A percentile compares a stretch with the other conserved stretches of the same genome.
These are phyloP conservation scores for Mormyrus iriodes DNA, from an alignment of 2,113 vertebrate species.

Conservation along the genomic window DNA sequence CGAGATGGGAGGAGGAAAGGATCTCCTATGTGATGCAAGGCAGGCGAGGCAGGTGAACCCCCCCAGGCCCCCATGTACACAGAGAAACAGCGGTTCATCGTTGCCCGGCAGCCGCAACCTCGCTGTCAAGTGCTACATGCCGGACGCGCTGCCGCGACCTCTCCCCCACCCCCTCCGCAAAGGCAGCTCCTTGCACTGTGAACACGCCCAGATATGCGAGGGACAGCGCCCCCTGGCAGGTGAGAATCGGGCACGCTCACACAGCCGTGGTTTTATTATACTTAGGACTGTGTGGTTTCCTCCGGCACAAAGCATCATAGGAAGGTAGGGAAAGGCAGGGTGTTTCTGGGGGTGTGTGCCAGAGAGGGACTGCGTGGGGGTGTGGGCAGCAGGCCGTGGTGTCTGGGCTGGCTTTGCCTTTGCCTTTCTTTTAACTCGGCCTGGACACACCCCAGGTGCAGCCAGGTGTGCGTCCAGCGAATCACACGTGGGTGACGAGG, in stretches of 20 bases:
- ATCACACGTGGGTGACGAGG: slow-evolving; percentile 7
- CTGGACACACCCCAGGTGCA: not conserved
- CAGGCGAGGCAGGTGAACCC: not conserved
- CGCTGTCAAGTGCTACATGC: slow-evolving; percentile 33
- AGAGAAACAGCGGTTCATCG: slow-evolving; percentile 38
- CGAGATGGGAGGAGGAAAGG: not conserved
- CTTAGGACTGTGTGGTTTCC: not conserved
- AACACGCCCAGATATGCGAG: not conserved
- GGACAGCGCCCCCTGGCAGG: not conserved
- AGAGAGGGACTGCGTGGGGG: not conserved
- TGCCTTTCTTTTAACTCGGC: not conserved
- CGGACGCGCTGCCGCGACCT: slow-evolving; percentile 5
- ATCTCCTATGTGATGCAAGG: not conserved
- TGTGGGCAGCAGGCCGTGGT: not conserved
- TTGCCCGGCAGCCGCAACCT: slow-evolving; percentile 39
- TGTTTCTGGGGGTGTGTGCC: not conserved
- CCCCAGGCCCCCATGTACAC: not conserved
- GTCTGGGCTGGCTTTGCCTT: not conserved
- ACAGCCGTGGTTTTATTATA: no score
- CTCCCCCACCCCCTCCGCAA: not conserved
- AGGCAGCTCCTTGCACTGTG: not conserved
- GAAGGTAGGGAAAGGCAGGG: not conserved
- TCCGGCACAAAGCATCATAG: not conserved
- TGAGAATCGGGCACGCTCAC: not conserved
- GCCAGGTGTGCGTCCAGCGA: slow-evolving; percentile 1